These are phyloP conservation scores for Gortyna flavago DNA, from an alignment of 2,888 invertebrate species.

Conservation along the genomic window DNA sequence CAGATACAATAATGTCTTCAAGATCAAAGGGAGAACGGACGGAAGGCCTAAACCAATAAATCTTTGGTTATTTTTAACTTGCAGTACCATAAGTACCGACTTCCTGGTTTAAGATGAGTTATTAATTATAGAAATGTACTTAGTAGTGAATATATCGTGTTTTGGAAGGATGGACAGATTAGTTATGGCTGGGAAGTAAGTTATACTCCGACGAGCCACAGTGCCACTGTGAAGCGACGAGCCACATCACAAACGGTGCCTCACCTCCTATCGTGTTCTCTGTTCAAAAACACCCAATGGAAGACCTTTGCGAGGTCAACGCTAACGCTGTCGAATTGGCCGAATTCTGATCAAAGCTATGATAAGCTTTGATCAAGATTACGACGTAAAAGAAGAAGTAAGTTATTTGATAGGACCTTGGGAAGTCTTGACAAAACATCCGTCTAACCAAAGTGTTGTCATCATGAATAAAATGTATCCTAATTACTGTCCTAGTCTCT, in stretches of 20 bases:
- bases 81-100: constrained; percentile 63
- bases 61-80: constrained; percentile 63
- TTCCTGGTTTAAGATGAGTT: constrained; percentile 60
- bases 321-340: too few relatives aligned
- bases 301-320: too few relatives aligned
- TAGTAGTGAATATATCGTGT: constrained; percentile 21
- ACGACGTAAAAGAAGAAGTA: too few relatives aligned
- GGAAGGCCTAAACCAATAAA: constrained; percentile 69
- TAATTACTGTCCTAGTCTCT: not conserved
- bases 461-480: too few relatives aligned
- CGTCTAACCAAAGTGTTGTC: not conserved
- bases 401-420: not conserved
- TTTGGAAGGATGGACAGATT: not conserved
- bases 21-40: constrained; percentile 67
- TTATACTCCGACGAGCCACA: not conserved
- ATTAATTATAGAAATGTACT: constrained; percentile 57
- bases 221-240: too few relatives aligned
- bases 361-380: too few relatives aligned
- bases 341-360: too few relatives aligned
- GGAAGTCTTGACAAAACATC: not conserved
- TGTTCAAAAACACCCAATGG: too few relatives aligned
- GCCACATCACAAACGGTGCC: too few relatives aligned
- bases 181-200: not conserved
- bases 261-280: too few relatives aligned
- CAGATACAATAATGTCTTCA: constrained; percentile 36